Conservation (phyloP, 2,797 vertebrate species). For the Telmatherina bonti region DNA sequence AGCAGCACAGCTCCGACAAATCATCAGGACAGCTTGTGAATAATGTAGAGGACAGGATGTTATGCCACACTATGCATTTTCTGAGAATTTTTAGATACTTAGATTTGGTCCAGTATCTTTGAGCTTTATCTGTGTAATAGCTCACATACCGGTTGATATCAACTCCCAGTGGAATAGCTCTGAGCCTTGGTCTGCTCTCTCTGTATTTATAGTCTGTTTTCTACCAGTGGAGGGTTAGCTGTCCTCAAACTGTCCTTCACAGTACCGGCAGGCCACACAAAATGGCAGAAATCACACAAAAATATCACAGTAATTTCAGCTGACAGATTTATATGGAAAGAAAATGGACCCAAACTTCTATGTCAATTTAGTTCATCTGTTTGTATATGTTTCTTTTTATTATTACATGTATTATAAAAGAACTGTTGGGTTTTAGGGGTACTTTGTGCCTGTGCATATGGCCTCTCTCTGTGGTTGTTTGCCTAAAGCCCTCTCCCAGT, state of each 20-base stretch:
- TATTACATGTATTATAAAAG: slow-evolving; percentile 4
- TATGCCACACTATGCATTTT: slow-evolving; percentile 10
- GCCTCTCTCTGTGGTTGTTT: slow-evolving; percentile 52
- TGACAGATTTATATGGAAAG: not conserved
- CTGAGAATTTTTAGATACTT: not conserved
- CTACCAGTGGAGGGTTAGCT: slow-evolving; percentile 39
- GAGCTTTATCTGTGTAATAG: slow-evolving; percentile 42
- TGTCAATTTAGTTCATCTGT: not conserved
- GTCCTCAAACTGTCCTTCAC: slow-evolving; percentile 80
- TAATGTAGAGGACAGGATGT: slow-evolving; percentile 40
- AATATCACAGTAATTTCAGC: not conserved
- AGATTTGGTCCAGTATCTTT: slow-evolving; percentile 41
- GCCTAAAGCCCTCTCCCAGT: slow-evolving; percentile 69
- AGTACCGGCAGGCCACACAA: slow-evolving; percentile 49
- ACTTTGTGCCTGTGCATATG: slow-evolving; percentile 45
- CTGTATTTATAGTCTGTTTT: slow-evolving; percentile 79
- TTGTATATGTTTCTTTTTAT: slow-evolving; percentile 18
- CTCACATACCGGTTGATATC: slow-evolving; percentile 55
- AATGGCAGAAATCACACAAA: slow-evolving; percentile 22
- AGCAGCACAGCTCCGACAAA: not conserved
- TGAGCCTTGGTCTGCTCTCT: slow-evolving; percentile 59
- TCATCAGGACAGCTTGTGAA: slow-evolving; percentile 21
- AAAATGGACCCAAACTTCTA: not conserved
- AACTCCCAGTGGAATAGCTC: slow-evolving; percentile 58
- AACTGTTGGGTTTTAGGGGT: slow-evolving; percentile 29